These are phyloP conservation scores for Drosophila diplacantha DNA, from an alignment of 2,888 invertebrate species.

Conservation along the genomic window DNA sequence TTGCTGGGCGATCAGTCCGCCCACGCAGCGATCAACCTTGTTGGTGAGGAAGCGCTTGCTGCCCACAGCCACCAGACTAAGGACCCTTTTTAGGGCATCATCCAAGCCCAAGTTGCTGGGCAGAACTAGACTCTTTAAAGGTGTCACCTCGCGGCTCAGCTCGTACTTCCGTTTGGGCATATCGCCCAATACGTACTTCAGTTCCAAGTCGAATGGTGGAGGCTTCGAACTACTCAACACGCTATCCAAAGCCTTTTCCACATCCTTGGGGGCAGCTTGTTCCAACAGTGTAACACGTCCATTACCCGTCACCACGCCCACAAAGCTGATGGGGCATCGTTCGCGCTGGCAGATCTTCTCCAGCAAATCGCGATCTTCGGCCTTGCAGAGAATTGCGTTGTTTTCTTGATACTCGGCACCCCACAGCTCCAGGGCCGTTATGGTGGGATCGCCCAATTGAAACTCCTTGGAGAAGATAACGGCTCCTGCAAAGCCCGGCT, in stretches of 20 bases:
- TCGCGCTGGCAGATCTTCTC: slow-evolving; percentile 89
- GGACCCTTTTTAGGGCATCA: slow-evolving; percentile 81
- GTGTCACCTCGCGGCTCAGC: slow-evolving; percentile 71
- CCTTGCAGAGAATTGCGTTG: slow-evolving; percentile 89
- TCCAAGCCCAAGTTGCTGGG: slow-evolving; percentile 70
- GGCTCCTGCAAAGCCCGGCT: slow-evolving; percentile 90
- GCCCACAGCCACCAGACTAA: slow-evolving; percentile 92
- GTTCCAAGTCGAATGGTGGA: slow-evolving; percentile 91
- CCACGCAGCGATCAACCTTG: slow-evolving; percentile 96
- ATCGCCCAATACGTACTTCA: slow-evolving; percentile 90
- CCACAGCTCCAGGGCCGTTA: slow-evolving; percentile 96
- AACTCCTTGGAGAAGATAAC: slow-evolving; percentile 91
- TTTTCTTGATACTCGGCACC: slow-evolving; percentile 99
- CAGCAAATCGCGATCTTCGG: slow-evolving; percentile 82
- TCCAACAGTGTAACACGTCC: slow-evolving; percentile 87
- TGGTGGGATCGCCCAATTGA: slow-evolving; percentile 95
- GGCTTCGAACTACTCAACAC: slow-evolving; percentile 74
- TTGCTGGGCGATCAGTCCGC: slow-evolving; percentile 96
- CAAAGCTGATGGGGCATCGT: slow-evolving; percentile 94
- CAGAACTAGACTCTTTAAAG: slow-evolving; percentile 76
- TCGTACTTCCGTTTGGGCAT: slow-evolving; percentile 87
- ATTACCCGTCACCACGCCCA: slow-evolving; percentile 93
- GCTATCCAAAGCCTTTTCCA: slow-evolving; percentile 68
- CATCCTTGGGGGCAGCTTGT: slow-evolving; percentile 77
- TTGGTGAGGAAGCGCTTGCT: slow-evolving; percentile 97